A percentile compares a stretch with the other conserved stretches of the same genome.
Conservation (phyloP, 2,888 invertebrate genomes). For the Schizaphis graminum region DNA sequence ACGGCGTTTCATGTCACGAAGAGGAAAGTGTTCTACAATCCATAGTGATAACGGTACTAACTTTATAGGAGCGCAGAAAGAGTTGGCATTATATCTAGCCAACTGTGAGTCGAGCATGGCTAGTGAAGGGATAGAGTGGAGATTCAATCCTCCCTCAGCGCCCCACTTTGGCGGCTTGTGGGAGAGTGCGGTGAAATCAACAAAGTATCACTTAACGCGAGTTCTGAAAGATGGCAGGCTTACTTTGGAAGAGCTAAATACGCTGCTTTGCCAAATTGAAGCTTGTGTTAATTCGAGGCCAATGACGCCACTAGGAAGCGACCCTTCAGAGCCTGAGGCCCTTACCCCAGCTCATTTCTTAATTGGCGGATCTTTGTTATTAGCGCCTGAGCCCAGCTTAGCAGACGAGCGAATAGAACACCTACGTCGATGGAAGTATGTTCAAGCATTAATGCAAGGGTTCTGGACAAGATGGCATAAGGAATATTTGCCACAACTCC, state of each 20-base stretch:
- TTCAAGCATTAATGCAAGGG: background rate
- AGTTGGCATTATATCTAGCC: too few relatives aligned
- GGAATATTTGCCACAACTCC: background rate
- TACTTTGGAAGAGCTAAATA: background rate
- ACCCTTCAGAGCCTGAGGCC: too few relatives aligned
- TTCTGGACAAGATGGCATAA: background rate
- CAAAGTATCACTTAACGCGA: too few relatives aligned
- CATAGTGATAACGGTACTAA: slow-evolving; percentile 6
- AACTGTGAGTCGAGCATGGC: background rate
- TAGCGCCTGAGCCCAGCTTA: background rate
- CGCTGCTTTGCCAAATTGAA: slow-evolving; percentile 3
- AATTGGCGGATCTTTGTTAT: background rate
- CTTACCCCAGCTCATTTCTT: too few relatives aligned
- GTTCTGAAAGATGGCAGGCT: too few relatives aligned
- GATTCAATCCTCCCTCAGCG: background rate
- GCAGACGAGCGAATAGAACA: background rate
- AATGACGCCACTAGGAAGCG: too few relatives aligned
- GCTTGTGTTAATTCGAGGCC: background rate
- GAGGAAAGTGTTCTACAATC: background rate
- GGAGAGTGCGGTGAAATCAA: too few relatives aligned
- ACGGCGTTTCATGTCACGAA: background rate
- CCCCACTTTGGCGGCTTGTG: background rate
- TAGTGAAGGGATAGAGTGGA: background rate
- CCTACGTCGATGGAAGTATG: background rate
- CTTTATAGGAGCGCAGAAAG: background rate